phyloP scores from a whole-genome alignment of 1,140 invertebrate genomes.

The Scaptomyza pallida region DNA sequence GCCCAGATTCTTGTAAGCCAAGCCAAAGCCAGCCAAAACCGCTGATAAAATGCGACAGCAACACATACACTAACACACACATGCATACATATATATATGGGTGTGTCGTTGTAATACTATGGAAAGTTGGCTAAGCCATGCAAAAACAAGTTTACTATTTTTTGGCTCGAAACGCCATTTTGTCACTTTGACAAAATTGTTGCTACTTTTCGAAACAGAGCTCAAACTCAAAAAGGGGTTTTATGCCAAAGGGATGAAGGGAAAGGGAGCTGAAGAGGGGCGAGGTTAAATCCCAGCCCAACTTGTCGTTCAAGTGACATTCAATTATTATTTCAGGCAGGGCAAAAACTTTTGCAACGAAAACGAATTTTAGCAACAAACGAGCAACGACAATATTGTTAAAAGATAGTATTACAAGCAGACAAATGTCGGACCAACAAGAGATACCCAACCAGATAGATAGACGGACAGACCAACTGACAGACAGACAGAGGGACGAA shows the following conservation, averaged over 20 bases:
- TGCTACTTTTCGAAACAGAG: conserved; percentile 54
- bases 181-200: conserved; percentile 82
- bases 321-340: conserved; percentile 81
- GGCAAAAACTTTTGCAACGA: conserved; percentile 65
- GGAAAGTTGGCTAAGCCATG: conserved; percentile 58
- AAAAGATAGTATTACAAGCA: conserved; percentile 70
- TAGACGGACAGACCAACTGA: conserved; percentile 16
- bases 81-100: conserved; percentile 13
- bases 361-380: conserved; percentile 34
- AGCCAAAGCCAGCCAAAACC: conserved; percentile 65
- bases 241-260: no score
- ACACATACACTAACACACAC: conserved; percentile 11
- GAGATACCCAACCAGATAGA: conserved; percentile 20
- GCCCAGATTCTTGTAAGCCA: conserved; percentile 44
- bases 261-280: neutral
- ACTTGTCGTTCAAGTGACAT: conserved; percentile 81
- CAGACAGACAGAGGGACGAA: conserved; percentile 13
- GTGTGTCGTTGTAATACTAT: conserved; percentile 12
- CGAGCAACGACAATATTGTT: conserved; percentile 77
- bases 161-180: conserved; percentile 64
- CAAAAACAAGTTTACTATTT: conserved; percentile 73
- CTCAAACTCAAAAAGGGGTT: conserved; percentile 1
- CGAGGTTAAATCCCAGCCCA: conserved; percentile 24
- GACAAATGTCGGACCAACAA: conserved; percentile 44
- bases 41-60: conserved; percentile 65